Conservation (phyloP, 2,113 vertebrate genomes). For the Ardeotis arabs region DNA sequence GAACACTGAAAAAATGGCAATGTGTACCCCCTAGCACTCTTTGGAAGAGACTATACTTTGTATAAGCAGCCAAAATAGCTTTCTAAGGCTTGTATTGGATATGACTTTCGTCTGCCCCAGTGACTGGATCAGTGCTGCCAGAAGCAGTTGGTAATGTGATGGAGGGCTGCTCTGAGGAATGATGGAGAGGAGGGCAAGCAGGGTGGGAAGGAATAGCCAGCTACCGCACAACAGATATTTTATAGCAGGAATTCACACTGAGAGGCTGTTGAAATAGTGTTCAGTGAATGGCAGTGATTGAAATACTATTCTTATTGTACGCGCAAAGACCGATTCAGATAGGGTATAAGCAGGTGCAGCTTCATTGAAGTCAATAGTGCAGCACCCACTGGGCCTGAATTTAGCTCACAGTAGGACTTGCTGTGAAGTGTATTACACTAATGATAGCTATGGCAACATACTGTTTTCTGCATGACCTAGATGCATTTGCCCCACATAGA, state of each 20-base stretch:
- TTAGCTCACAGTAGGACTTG: conserved; percentile 73
- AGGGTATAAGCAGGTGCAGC: conserved; percentile 55
- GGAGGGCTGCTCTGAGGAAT: background rate
- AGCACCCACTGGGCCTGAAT: conserved; percentile 72
- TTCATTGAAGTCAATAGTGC: conserved; percentile 65
- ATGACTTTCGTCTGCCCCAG: background rate
- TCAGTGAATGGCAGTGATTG: conserved; percentile 54
- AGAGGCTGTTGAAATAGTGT: conserved; percentile 13
- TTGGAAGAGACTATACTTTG: background rate
- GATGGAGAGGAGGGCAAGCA: background rate
- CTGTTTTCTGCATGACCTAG: conserved; percentile 73
- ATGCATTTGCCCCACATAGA: conserved; percentile 70
- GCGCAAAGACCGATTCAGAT: background rate
- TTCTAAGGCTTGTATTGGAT: background rate
- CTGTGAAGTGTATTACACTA: conserved; percentile 69
- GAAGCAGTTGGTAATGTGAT: background rate
- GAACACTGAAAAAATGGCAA: background rate
- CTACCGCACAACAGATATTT: background rate
- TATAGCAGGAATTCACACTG: conserved; percentile 19
- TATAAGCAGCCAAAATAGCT: background rate
- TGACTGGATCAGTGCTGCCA: background rate
- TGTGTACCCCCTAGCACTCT: background rate
- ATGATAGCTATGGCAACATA: conserved; percentile 67
- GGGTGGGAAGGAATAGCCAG: background rate
- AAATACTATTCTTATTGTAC: conserved; percentile 35